A percentile compares a stretch with the other conserved stretches of the same genome.
Evolutionary conservation across 1,140 invertebrate species (phyloP).

Genomic region (Ostrea edulis): DNA sequence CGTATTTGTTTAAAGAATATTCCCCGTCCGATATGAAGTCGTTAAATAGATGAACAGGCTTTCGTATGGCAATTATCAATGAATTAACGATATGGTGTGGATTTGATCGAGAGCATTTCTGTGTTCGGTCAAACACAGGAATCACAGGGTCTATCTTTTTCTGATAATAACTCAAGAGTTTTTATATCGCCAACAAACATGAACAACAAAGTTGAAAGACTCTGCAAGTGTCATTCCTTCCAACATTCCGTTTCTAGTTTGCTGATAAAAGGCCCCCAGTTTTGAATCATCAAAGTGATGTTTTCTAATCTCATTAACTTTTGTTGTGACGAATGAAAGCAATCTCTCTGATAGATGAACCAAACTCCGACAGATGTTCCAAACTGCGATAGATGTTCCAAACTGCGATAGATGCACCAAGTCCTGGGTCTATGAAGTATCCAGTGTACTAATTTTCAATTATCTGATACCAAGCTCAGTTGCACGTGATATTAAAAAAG

Average conservation of each 20-base stretch:
- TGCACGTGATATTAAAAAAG: too few species aligned
- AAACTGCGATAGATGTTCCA: too few species aligned
- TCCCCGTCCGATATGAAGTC: neutral
- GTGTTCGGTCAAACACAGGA: neutral
- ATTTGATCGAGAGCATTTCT: conserved; percentile 16
- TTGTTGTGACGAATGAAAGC: too few species aligned
- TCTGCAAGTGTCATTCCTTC: neutral
- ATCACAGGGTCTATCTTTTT: neutral
- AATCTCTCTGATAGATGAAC: too few species aligned
- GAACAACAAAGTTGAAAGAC: neutral
- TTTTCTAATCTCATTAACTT: too few species aligned
- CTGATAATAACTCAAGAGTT: neutral
- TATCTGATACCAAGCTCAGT: too few species aligned
- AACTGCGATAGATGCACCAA: too few species aligned
- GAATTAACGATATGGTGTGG: neutral
- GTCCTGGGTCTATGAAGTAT: too few species aligned
- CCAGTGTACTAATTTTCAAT: too few species aligned
- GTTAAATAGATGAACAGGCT: neutral
- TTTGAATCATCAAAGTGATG: neutral
- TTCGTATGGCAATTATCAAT: conserved; percentile 20
- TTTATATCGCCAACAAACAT: neutral
- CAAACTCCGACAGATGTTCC: too few species aligned
- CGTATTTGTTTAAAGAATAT: neutral
- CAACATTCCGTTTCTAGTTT: neutral
- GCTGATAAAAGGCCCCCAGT: neutral